These are phyloP conservation scores for Ctena decussata DNA, from an alignment of 2,888 invertebrate genomes.

Conservation along the genomic window DNA sequence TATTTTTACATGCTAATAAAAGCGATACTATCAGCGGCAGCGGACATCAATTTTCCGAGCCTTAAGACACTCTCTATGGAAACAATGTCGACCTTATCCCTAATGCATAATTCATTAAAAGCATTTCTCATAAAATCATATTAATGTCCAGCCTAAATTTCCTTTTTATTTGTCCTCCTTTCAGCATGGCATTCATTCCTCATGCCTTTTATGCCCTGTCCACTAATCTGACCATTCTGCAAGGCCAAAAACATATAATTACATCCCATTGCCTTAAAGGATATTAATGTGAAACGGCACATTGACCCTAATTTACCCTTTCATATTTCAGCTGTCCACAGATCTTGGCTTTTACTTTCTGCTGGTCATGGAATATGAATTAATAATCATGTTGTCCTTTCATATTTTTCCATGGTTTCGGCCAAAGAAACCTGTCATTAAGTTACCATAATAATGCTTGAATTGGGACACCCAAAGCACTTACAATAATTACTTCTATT, in stretches of 20 bases:
- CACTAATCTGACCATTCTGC: not conserved
- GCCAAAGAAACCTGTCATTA: not conserved
- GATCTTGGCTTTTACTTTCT: slow-evolving; percentile 37
- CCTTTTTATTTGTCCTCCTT: not conserved
- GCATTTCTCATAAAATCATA: slow-evolving; percentile 3
- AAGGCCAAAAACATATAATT: not conserved
- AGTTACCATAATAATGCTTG: no score
- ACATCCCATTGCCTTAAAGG: not conserved
- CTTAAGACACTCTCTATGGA: not conserved
- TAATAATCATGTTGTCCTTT: slow-evolving; percentile 24
- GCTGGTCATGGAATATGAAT: slow-evolving; percentile 41
- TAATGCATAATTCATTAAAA: slow-evolving; percentile 13
- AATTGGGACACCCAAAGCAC: no score
- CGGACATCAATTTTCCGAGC: not conserved
- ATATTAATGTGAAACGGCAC: not conserved
- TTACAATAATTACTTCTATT: no score
- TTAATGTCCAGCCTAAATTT: not conserved
- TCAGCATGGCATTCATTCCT: not conserved
- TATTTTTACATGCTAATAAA: slow-evolving; percentile 4
- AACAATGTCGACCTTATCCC: not conserved
- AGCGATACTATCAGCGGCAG: not conserved
- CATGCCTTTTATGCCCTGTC: not conserved
- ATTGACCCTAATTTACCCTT: not conserved
- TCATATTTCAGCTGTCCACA: slow-evolving; percentile 29
- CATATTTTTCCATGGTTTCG: not conserved